A percentile compares a stretch with the other conserved stretches of the same genome.
Evolutionary conservation across 2,797 vertebrate genomes (phyloP).

Genomic region (Margarornis squamiger): DNA sequence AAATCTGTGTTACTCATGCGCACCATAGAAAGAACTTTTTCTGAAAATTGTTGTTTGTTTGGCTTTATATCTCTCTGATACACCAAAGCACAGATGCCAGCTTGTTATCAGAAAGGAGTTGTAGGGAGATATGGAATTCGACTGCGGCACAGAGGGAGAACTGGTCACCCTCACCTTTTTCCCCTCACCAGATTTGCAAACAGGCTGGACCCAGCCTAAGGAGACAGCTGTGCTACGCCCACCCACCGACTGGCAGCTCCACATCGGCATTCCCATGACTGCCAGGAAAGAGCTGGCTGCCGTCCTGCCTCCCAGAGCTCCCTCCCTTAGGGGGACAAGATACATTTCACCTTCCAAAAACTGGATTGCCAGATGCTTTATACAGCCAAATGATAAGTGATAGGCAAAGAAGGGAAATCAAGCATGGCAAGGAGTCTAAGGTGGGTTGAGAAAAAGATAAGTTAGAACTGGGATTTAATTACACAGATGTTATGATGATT

Average conservation of each 20-base stretch:
- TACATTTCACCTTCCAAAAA: slow-evolving; percentile 45
- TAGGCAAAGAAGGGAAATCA: slow-evolving; percentile 52
- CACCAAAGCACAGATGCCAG: not conserved
- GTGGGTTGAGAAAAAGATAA: slow-evolving; percentile 40
- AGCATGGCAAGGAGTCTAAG: slow-evolving; percentile 11
- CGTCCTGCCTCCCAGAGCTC: slow-evolving; percentile 28
- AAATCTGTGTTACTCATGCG: slow-evolving; percentile 38
- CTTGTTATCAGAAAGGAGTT: not conserved
- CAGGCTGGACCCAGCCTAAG: not conserved
- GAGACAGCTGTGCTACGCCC: slow-evolving; percentile 18
- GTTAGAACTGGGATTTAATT: slow-evolving; percentile 37
- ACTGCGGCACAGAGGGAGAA: not conserved
- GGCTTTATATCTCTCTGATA: not conserved
- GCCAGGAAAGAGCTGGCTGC: slow-evolving; percentile 59
- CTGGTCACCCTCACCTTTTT: not conserved
- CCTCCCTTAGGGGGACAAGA: slow-evolving; percentile 30
- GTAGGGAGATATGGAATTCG: not conserved
- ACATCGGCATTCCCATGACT: slow-evolving; percentile 12
- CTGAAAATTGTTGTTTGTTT: slow-evolving; percentile 15
- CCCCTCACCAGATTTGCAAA: not conserved
- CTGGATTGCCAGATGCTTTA: slow-evolving; percentile 17
- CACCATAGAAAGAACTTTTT: not conserved
- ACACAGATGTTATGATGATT: slow-evolving; percentile 41
- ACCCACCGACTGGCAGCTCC: slow-evolving; percentile 58
- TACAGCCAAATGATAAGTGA: slow-evolving; percentile 45